Evolutionary conservation across 2,797 vertebrate species (phyloP).

Genomic region (Tenualosa ilisha): DNA sequence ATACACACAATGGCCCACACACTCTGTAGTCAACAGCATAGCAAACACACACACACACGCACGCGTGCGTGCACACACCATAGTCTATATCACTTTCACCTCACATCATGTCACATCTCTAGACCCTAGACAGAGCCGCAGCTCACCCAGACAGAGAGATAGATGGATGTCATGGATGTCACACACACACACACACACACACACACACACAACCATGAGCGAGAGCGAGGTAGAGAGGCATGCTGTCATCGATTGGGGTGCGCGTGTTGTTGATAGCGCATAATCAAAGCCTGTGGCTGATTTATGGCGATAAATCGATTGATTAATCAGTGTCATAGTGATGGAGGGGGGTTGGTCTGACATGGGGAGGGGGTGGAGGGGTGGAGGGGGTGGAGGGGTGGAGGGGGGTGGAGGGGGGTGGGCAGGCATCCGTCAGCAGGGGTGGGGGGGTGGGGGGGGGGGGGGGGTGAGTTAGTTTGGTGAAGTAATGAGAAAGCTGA

Average conservation of each 20-base stretch:
- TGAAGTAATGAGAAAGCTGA: constrained; percentile 76
- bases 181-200: background rate
- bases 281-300: constrained; percentile 72
- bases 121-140: no score
- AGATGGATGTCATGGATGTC: no score
- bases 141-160: no score
- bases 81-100: no score
- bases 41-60: no score
- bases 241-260: constrained; percentile 73
- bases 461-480: background rate
- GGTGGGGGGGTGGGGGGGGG: constrained; percentile 69
- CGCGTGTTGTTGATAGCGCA: constrained; percentile 69
- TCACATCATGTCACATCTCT: no score
- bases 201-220: no score
- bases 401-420: constrained; percentile 44
- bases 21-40: no score
- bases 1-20: no score
- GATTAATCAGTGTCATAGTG: constrained; percentile 70
- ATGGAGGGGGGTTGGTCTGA: constrained; percentile 41
- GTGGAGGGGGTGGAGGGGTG: no score
- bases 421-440: no score
- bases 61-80: no score
- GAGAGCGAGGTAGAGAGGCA: background rate
- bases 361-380: constrained; percentile 54
- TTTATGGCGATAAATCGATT: constrained; percentile 77